Evolutionary conservation across 2,113 vertebrate genomes (phyloP), one percentile per base, ranked within the genome.

Genomic region (Ctenodactylus gundi): DNA sequence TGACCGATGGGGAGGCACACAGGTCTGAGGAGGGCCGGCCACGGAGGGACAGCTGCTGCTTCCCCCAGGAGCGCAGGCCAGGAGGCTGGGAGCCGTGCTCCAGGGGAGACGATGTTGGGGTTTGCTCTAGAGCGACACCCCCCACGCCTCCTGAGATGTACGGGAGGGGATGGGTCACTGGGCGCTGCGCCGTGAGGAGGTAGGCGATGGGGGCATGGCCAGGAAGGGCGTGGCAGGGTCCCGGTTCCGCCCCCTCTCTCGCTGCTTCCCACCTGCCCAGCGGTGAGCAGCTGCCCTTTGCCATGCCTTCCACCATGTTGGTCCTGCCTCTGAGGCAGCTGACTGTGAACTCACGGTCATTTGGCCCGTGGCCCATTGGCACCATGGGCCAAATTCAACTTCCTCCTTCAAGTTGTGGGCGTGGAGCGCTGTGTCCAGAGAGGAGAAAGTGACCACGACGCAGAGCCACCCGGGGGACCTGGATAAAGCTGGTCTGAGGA

Each of bases 1-100:
- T 95, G 96, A 96, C 18, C 84, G 91, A 94, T 44, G 85, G 73
- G 27, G n/a, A n/a, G 3, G 46, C 4, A 0, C 75, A 44, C 31
- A 31, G 75, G 91, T 88, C 93, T 7, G 41, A 31, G 0, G 85
- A 65, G 67, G 84, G 87, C 67, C 15, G 76, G 81, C 62, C 39
- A 7, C 15, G 36, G 36, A 94, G 93, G 94, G 58, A 90, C 53
- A 92, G 27, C 17, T 0, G 0, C 51, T 11, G 15, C 73, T 70
- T 88, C 13, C 53, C 29, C 87, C 65, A 17, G 44, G 87, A 84
- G 81, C 15, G 57, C 44, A 36, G 87, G 18, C 57, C 2, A 14
- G 15, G 1, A 55, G 11, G 10, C 57, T 0, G 53, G 64, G 18
- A 39, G n/a, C 21, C 18, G 6, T 2, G 7, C 21, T n/a, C 1